These are phyloP conservation scores for Butorides virescens DNA, from an alignment of 2,113 vertebrate genomes.

Conservation along the genomic window DNA sequence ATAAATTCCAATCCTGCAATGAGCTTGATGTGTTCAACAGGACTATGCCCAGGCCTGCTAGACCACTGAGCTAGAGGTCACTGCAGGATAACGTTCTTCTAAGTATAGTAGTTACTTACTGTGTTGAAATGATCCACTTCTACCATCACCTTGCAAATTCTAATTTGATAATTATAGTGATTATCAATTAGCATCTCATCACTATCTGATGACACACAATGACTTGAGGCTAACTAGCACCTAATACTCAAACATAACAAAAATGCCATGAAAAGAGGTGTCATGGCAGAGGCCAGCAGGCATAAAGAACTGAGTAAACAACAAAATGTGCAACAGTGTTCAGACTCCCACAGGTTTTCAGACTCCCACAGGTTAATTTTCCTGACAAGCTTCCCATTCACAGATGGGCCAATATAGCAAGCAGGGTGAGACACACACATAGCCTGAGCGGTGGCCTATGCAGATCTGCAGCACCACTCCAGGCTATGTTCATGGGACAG, in stretches of 20 bases:
- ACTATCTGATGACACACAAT: constrained; percentile 30
- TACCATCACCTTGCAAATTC: not conserved
- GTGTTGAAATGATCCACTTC: constrained; percentile 2
- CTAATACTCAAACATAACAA: not conserved
- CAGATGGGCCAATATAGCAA: not conserved
- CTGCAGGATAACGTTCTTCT: not conserved
- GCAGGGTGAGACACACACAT: not conserved
- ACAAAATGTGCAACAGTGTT: not conserved
- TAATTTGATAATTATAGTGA: constrained; percentile 42
- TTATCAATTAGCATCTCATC: constrained; percentile 54
- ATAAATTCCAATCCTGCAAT: not conserved
- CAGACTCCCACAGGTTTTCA: not conserved
- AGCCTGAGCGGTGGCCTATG: no score
- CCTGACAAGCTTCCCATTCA: not conserved
- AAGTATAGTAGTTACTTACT: not conserved
- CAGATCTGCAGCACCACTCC: no score
- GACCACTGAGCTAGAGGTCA: not conserved
- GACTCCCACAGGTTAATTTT: not conserved
- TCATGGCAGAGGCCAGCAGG: not conserved
- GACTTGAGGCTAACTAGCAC: constrained; percentile 23
- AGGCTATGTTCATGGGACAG: not conserved
- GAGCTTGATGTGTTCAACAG: not conserved
- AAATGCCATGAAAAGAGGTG: not conserved
- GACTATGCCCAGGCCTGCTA: not conserved
- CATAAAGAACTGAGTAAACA: not conserved